Conservation (phyloP, 2,888 invertebrate genomes). For the Hirtodrosophila cameraria region DNA sequence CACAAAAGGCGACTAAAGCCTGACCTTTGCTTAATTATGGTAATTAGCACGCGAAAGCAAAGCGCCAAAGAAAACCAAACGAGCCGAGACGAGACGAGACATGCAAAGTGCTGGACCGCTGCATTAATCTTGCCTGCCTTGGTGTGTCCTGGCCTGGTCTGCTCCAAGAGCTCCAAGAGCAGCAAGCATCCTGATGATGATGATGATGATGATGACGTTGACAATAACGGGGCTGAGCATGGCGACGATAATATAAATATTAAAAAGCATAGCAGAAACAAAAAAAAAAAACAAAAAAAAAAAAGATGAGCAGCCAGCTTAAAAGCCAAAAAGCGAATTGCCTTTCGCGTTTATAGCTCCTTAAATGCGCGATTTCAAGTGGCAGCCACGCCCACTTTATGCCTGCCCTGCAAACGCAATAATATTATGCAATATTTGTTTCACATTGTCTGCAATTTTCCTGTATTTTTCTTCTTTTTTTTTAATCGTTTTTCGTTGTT, state of each 20-base stretch:
- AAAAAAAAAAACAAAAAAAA: not conserved
- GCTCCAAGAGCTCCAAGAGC: not conserved
- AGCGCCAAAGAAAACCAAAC: slow-evolving; percentile 51
- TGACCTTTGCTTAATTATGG: slow-evolving; percentile 80
- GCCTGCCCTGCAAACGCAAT: slow-evolving; percentile 35
- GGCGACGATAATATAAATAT: slow-evolving; percentile 60
- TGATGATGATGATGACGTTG: slow-evolving; percentile 47
- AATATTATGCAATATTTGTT: slow-evolving; percentile 69
- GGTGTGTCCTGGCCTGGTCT: too few species aligned
- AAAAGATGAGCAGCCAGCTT: slow-evolving; percentile 18
- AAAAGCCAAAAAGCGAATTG: slow-evolving; percentile 58
- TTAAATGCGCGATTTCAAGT: slow-evolving; percentile 47
- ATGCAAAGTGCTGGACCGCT: slow-evolving; percentile 37
- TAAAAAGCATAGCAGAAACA: slow-evolving; percentile 37
- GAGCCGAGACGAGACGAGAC: slow-evolving; percentile 50
- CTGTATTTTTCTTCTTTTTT: not conserved
- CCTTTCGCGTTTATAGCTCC: slow-evolving; percentile 54
- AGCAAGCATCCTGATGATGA: slow-evolving; percentile 1
- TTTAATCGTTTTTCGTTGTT: not conserved
- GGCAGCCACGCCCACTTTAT: slow-evolving; percentile 9
- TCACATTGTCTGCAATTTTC: slow-evolving; percentile 38
- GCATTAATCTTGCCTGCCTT: slow-evolving; percentile 23
- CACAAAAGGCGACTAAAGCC: slow-evolving; percentile 78
- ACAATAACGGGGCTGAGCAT: slow-evolving; percentile 6
- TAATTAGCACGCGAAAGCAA: slow-evolving; percentile 70